phyloP scores from a whole-genome alignment of 2,113 vertebrate genomes.

The Corythoichthys intestinalis region DNA sequence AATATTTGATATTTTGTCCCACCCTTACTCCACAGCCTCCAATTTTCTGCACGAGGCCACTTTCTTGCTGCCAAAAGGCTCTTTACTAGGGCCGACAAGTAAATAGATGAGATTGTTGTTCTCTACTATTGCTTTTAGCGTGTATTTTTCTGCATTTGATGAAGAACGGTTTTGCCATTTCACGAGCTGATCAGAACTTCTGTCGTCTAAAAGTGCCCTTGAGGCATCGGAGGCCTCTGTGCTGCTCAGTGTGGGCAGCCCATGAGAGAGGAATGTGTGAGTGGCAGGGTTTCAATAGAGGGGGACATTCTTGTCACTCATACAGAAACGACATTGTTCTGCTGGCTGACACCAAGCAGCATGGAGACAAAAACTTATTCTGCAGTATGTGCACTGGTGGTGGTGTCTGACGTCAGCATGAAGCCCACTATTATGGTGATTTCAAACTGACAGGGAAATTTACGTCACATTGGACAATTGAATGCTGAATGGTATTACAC shows the following conservation, averaged over 20 bases:
- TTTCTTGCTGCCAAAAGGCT: neutral
- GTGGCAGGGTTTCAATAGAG: neutral
- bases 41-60: neutral
- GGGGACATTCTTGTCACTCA: constrained; percentile 8
- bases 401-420: neutral
- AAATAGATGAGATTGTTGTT: neutral
- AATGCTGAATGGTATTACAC: neutral
- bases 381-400: neutral
- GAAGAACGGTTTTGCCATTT: neutral
- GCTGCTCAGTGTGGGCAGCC: neutral
- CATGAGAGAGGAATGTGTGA: neutral
- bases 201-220: neutral
- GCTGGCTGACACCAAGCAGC: neutral
- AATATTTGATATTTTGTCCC: neutral
- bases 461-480: neutral
- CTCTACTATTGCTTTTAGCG: neutral
- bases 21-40: neutral
- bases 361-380: neutral
- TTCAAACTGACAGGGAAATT: too few species aligned
- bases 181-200: neutral
- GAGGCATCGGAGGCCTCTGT: neutral
- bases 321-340: constrained; percentile 3
- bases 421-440: neutral
- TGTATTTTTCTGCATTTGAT: neutral
- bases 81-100: neutral